phyloP scores from a whole-genome alignment of 2,888 invertebrate species.

The Drosophila prostipennis region DNA sequence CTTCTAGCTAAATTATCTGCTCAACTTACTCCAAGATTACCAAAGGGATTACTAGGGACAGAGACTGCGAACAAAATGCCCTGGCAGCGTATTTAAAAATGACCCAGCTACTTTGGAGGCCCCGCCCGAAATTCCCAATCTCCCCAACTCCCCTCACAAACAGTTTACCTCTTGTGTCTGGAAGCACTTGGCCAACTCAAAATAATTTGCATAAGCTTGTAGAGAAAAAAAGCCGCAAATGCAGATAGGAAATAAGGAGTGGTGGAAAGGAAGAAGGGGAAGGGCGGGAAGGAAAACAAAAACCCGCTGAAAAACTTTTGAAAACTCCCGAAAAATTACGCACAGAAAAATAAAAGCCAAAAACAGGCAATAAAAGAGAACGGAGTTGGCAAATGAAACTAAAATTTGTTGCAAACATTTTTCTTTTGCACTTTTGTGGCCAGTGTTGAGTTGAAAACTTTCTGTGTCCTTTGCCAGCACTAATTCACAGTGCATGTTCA shows the following conservation, averaged over 20 bases:
- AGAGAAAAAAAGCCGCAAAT: constrained; percentile 38
- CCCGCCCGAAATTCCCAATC: neutral
- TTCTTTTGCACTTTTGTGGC: constrained; percentile 73
- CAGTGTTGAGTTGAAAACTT: constrained; percentile 68
- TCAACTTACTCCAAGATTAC: constrained; percentile 51
- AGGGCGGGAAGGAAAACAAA: constrained; percentile 14
- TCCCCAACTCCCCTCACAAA: constrained; percentile 4
- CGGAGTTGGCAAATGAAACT: constrained; percentile 32
- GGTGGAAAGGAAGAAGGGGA: neutral
- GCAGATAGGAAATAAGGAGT: constrained; percentile 36
- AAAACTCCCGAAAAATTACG: constrained; percentile 52
- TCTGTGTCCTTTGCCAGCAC: constrained; percentile 33
- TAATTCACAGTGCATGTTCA: constrained; percentile 55
- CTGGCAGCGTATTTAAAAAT: constrained; percentile 60
- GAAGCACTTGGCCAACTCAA: constrained; percentile 41
- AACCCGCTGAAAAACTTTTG: constrained; percentile 44
- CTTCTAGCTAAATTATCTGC: constrained; percentile 47
- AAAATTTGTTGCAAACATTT: constrained; percentile 74
- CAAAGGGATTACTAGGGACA: constrained; percentile 48
- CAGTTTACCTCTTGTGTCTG: constrained; percentile 12
- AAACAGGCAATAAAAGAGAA: constrained; percentile 8
- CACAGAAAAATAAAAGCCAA: constrained; percentile 22
- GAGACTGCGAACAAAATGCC: constrained; percentile 37
- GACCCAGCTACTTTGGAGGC: constrained; percentile 30
- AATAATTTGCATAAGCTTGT: constrained; percentile 64